These are phyloP conservation scores for Solenodon paradoxus DNA, from an alignment of 2,113 vertebrate species.

Conservation along the genomic window DNA sequence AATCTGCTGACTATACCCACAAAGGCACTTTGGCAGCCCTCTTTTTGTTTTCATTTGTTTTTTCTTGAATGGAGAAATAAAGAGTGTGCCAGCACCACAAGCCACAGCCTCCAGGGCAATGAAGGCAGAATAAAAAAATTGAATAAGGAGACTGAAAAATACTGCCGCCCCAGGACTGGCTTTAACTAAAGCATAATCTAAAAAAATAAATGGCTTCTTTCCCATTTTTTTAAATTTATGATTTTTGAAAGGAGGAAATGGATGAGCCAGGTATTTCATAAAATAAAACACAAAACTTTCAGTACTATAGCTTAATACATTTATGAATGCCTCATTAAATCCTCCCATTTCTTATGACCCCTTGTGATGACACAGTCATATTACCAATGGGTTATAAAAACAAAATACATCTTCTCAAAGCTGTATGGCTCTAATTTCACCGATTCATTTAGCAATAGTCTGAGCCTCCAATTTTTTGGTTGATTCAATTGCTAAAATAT, in stretches of 20 bases:
- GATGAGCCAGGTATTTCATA: background rate
- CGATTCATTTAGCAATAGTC: background rate
- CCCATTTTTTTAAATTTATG: background rate
- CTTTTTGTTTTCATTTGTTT: conserved; percentile 15
- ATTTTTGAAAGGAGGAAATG: conserved; percentile 49
- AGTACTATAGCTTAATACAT: background rate
- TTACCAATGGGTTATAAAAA: conserved; percentile 14
- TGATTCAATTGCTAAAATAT: background rate
- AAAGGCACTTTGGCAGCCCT: background rate
- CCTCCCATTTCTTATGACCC: background rate
- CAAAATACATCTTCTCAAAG: background rate
- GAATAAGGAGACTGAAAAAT: background rate
- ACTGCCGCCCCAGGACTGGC: background rate
- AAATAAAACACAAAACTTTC: background rate
- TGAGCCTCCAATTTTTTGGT: background rate
- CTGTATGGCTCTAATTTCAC: background rate
- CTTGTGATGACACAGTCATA: background rate
- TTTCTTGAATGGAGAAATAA: conserved; percentile 28
- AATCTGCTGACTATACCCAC: background rate
- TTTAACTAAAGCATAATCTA: conserved; percentile 1
- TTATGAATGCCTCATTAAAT: background rate
- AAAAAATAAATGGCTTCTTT: conserved; percentile 24
- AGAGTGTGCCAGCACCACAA: background rate
- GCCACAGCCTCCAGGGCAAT: background rate
- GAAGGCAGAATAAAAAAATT: background rate